Conservation (phyloP, 2,888 invertebrate genomes). For the Diloba caeruleocephala region DNA sequence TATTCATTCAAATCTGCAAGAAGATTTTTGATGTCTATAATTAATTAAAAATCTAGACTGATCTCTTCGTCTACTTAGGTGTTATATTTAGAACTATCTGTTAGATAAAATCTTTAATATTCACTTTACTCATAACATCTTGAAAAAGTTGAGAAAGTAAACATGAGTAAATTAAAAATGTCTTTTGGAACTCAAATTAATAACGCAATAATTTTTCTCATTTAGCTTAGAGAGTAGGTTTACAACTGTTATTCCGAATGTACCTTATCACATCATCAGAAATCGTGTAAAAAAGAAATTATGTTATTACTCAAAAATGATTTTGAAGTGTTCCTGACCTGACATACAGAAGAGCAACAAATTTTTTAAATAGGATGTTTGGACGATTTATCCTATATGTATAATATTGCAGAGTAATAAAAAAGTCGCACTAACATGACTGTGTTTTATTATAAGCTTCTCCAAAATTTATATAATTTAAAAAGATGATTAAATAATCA, state of each 20-base stretch:
- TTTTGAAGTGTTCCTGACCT: conserved; percentile 75
- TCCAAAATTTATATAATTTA: conserved; percentile 4
- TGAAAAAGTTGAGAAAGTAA: conserved; percentile 60
- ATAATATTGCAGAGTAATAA: conserved; percentile 80
- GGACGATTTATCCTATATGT: conserved; percentile 77
- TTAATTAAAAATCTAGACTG: conserved; percentile 52
- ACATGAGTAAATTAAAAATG: conserved; percentile 50
- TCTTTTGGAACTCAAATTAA: conserved; percentile 34
- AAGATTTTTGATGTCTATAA: conserved; percentile 45
- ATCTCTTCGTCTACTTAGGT: conserved; percentile 53
- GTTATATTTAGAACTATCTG: conserved; percentile 45
- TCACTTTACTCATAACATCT: conserved; percentile 32
- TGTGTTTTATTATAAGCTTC: conserved; percentile 58
- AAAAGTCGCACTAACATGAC: conserved; percentile 75
- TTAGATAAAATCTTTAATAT: conserved; percentile 44
- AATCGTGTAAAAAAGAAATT: conserved; percentile 48
- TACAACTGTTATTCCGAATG: conserved; percentile 50
- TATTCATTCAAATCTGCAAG: conserved; percentile 29
- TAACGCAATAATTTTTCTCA: conserved; percentile 38
- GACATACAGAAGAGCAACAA: conserved; percentile 64
- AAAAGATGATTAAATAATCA: conserved; percentile 20
- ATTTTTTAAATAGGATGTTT: conserved; percentile 69
- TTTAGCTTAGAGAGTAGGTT: conserved; percentile 45
- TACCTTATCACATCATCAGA: conserved; percentile 52
- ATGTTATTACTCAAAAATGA: conserved; percentile 79